Conservation (phyloP, 2,113 vertebrate species). For the Morone saxatilis region DNA sequence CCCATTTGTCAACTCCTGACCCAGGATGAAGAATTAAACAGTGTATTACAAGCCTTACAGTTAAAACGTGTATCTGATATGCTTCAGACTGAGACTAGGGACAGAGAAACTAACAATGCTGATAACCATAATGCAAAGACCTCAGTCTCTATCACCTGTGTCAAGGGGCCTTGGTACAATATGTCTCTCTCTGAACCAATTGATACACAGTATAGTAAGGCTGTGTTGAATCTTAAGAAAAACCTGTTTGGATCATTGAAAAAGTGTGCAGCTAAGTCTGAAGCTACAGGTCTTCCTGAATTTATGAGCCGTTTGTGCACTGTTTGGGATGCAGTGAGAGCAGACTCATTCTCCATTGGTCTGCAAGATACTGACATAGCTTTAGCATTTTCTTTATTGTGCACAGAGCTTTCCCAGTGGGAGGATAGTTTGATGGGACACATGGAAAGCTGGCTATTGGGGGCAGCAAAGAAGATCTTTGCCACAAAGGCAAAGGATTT, state of each 20-base stretch:
- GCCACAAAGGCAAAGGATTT: slow-evolving; percentile 54
- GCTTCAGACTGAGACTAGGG: slow-evolving; percentile 54
- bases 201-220: slow-evolving; percentile 67
- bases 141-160: slow-evolving; percentile 38
- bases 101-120: slow-evolving; percentile 2
- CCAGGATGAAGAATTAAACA: slow-evolving; percentile 71
- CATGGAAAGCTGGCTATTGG: slow-evolving; percentile 73
- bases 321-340: slow-evolving; percentile 79
- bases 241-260: slow-evolving; percentile 70
- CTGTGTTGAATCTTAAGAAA: slow-evolving; percentile 74
- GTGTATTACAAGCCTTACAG: slow-evolving; percentile 70
- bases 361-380: slow-evolving; percentile 72
- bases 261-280: slow-evolving; percentile 47
- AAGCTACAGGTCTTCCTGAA: slow-evolving; percentile 59
- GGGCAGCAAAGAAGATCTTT: slow-evolving; percentile 66
- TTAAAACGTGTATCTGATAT: slow-evolving; percentile 70
- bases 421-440: slow-evolving; percentile 66
- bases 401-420: slow-evolving; percentile 74
- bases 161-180: slow-evolving; percentile 77
- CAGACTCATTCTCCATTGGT: slow-evolving; percentile 69
- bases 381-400: slow-evolving; percentile 72
- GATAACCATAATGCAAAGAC: slow-evolving; percentile 12
- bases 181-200: slow-evolving; percentile 64
- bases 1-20: slow-evolving; percentile 72
- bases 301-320: slow-evolving; percentile 68